Evolutionary conservation across 2,888 invertebrate species (phyloP).

Genomic region (Cheilosia impressa): DNA sequence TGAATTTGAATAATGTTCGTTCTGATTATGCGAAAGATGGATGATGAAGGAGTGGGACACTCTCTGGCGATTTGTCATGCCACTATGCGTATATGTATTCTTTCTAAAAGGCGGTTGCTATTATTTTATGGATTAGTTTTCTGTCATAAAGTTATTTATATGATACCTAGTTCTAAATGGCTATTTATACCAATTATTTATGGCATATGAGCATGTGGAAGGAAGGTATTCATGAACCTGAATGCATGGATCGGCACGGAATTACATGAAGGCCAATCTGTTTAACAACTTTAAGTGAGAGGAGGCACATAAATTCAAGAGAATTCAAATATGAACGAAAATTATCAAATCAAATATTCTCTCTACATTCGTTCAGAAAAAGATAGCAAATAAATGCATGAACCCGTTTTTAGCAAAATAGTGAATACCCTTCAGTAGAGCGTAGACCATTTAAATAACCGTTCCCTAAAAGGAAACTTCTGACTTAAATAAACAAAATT

Average conservation of each 20-base stretch:
- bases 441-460: conserved; percentile 27
- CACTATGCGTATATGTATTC: not conserved
- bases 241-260: no score
- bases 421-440: conserved; percentile 8
- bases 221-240: no score
- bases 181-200: no score
- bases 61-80: not conserved
- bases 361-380: not conserved
- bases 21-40: conserved; percentile 31
- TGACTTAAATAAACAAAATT: conserved; percentile 14
- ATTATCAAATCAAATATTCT: conserved; percentile 5
- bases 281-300: no score
- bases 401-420: not conserved
- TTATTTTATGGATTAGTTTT: no score
- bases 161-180: no score
- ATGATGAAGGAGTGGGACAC: not conserved
- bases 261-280: no score
- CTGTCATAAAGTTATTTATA: no score
- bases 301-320: no score
- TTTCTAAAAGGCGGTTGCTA: not conserved
- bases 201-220: no score
- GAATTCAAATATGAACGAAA: no score
- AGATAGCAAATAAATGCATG: not conserved
- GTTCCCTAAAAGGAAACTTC: conserved; percentile 5
- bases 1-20: conserved; percentile 54